Percentiles rank a stretch among this genome's conserved stretches.
Evolutionary conservation across 2,888 invertebrate species (phyloP).

Genomic region (Eupelmus urozonus): DNA sequence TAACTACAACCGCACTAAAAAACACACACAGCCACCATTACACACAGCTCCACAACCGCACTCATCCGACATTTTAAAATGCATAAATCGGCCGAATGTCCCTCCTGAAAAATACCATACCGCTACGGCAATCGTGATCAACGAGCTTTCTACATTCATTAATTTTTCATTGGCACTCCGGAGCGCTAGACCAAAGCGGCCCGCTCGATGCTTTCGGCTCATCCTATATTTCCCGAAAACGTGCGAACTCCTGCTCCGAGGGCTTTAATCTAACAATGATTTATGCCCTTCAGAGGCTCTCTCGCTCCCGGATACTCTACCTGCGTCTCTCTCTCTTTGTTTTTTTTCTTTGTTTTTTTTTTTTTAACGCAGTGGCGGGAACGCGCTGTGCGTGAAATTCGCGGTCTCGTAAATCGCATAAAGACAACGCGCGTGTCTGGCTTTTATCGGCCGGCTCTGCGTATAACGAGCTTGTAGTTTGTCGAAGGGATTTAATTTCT

Average conservation of each 20-base stretch:
- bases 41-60: too few species aligned
- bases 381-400: slow-evolving; percentile 12
- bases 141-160: slow-evolving; percentile 22
- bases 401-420: slow-evolving; percentile 34
- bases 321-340: neutral
- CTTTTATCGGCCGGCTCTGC: slow-evolving; percentile 20
- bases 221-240: slow-evolving; percentile 12
- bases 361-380: neutral
- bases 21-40: too few species aligned
- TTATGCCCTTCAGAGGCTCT: slow-evolving; percentile 70
- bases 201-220: slow-evolving; percentile 17
- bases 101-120: too few species aligned
- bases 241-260: slow-evolving; percentile 59
- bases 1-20: too few species aligned
- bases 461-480: slow-evolving; percentile 17
- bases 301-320: slow-evolving; percentile 1
- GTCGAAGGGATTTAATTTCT: slow-evolving; percentile 30
- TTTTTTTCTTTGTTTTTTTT: neutral
- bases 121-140: too few species aligned
- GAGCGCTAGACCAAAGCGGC: neutral
- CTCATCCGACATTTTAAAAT: too few species aligned
- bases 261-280: slow-evolving; percentile 76
- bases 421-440: slow-evolving; percentile 25
- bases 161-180: slow-evolving; percentile 37
- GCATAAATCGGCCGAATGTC: too few species aligned